These are phyloP conservation scores for Isotomurus palustris DNA, from an alignment of 2,888 invertebrate species.

Conservation along the genomic window DNA sequence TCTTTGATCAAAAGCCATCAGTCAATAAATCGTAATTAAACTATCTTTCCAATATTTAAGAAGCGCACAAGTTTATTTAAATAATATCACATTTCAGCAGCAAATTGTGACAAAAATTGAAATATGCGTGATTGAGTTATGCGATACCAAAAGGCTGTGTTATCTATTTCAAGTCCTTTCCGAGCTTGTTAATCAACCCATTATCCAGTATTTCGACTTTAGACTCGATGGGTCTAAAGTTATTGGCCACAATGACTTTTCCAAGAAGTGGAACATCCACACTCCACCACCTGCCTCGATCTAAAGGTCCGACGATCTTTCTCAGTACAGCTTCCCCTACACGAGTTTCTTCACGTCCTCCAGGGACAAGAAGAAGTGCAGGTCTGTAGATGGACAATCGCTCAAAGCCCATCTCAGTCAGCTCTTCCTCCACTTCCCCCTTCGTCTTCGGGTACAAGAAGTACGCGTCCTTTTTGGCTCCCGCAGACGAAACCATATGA, in stretches of 20 bases:
- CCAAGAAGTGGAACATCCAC: constrained; percentile 45
- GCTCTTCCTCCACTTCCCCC: constrained; percentile 47
- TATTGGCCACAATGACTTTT: constrained; percentile 46
- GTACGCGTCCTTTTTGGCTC: constrained; percentile 52
- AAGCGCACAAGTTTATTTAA: no score
- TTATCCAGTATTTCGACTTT: constrained; percentile 33
- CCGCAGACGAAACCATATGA: constrained; percentile 52
- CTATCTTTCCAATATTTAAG: no score
- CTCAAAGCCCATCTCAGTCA: constrained; percentile 43
- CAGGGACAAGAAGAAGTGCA: constrained; percentile 35
- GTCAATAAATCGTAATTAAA: no score
- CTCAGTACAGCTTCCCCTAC: constrained; percentile 41
- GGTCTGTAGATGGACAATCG: constrained; percentile 46
- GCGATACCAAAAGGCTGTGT: no score
- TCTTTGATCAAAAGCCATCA: no score
- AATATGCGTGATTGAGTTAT: no score
- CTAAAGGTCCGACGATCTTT: constrained; percentile 37
- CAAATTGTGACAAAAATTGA: no score
- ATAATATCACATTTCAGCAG: no score
- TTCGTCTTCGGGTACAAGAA: constrained; percentile 53
- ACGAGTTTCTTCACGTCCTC: constrained; percentile 45
- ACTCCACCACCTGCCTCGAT: constrained; percentile 44
- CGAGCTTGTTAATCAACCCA: constrained; percentile 25
- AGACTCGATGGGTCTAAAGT: constrained; percentile 25
- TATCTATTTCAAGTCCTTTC: constrained; percentile 16